Conservation (phyloP, 2,888 invertebrate genomes). For the Lypha dubia region DNA sequence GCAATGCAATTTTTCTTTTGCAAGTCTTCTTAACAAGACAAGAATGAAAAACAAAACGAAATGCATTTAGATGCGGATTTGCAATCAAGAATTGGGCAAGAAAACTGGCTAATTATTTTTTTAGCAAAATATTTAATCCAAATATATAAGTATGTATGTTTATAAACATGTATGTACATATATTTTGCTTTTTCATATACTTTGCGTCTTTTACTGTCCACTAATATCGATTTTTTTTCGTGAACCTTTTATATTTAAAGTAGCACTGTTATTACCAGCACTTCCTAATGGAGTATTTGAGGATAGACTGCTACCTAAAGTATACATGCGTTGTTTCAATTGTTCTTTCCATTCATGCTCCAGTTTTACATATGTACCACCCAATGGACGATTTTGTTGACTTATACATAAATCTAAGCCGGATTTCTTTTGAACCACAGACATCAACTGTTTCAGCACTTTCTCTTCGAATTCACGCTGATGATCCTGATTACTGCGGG, state of each 20-base stretch:
- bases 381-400: constrained; percentile 80
- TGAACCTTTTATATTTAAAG: constrained; percentile 52
- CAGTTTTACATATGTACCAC: constrained; percentile 89
- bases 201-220: constrained; percentile 21
- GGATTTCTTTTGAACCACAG: constrained; percentile 81
- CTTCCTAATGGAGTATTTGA: constrained; percentile 7
- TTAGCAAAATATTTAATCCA: not conserved
- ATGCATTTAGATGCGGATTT: too few species aligned
- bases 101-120: not conserved
- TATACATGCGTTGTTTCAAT: constrained; percentile 77
- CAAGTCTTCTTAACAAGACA: too few species aligned
- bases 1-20: too few species aligned
- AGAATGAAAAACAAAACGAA: too few species aligned
- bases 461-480: constrained; percentile 93
- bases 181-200: not conserved
- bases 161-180: not conserved
- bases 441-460: constrained; percentile 85
- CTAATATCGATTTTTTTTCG: constrained; percentile 50
- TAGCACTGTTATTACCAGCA: constrained; percentile 18
- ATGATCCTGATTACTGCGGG: constrained; percentile 94
- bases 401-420: constrained; percentile 78
- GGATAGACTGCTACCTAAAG: constrained; percentile 15
- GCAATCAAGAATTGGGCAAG: too few species aligned
- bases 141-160: not conserved
- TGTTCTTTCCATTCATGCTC: constrained; percentile 91